Base-by-base conservation (phyloP, 2,113 vertebrate genomes). In the Phasianus colchicus region DNA sequence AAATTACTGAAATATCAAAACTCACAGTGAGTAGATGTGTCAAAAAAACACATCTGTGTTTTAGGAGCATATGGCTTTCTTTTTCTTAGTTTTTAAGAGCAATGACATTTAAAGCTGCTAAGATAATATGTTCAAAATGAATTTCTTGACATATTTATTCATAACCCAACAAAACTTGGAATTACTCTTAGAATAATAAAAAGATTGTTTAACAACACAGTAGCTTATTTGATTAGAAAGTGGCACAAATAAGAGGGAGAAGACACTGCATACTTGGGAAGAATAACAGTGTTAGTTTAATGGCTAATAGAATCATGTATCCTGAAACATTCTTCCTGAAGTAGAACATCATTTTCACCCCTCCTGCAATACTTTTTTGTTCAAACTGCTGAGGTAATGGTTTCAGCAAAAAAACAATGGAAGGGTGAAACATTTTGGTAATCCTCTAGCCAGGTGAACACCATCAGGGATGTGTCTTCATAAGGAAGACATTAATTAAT, bases 1-100 rank as follows among this genome's bases (percentile, higher is more conserved):
- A 93, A 90, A 95, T 70, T 70, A 87, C 57, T 60, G 32, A 95
- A 90, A 90, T 95, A 48, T 6, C 45, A 24, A 92, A 86, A 93
- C 78, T 36, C n/a, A 54, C 19, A 52, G 77, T 75, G 36, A 86
- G 13, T 54, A 54, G 75, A 90, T 84, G 80, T 61, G 70, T 89
- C 30, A 91, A 96, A 92, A 43, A 73, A 4, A 4, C 20, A 79
- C 36, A 54, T 77, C 84, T 91, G 71, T 48, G 78, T 83, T 58
- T 86, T 72, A 82, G n/a, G 13, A 79, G 48, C 43, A 84, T 92
- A 89, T 70, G 63, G 45, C 9, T 87, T 54, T 54, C 10, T 91
- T 69, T 75, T 29, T 30, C 34, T 64, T 29, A 34, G n/a, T 78
- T 90, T 90, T 86, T 75, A 72, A 92, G 93, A 15, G 32, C 43